Conservation (phyloP, 2,113 vertebrate genomes). For the Dipodomys merriami region DNA sequence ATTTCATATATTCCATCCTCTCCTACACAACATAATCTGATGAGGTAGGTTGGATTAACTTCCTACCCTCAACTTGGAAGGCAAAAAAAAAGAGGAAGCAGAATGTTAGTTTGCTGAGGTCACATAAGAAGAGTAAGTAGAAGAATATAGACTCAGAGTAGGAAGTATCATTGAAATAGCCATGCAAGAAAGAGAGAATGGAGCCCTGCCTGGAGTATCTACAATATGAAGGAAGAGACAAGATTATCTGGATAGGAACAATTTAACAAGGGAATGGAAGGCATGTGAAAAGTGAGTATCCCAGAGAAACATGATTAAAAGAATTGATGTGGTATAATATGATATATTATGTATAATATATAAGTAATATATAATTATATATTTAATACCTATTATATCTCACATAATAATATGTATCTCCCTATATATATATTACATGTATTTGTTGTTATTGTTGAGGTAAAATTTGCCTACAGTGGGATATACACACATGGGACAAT, state of each 20-base stretch:
- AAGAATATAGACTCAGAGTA: not conserved
- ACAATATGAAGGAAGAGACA: not conserved
- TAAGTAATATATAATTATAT: no score
- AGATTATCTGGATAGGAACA: rapidly evolving
- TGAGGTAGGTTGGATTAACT: not conserved
- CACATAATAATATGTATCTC: no score
- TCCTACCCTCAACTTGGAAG: not conserved
- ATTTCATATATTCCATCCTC: not conserved
- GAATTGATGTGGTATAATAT: no score
- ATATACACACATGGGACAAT: no score
- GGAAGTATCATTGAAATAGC: not conserved
- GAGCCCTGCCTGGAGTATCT: not conserved
- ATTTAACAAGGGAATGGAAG: not conserved
- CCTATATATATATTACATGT: no score
- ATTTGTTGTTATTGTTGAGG: not conserved
- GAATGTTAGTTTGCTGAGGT: not conserved
- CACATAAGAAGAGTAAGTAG: not conserved
- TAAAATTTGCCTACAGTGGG: not conserved
- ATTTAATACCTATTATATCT: no score
- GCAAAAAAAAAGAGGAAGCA: not conserved
- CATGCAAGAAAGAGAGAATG: not conserved
- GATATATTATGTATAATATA: no score
- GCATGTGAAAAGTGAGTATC: not conserved
- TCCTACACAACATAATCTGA: not conserved
- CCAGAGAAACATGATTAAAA: not conserved